phyloP scores from a whole-genome alignment of 2,888 invertebrate species.

The Ommatoiulus sabulosus region DNA sequence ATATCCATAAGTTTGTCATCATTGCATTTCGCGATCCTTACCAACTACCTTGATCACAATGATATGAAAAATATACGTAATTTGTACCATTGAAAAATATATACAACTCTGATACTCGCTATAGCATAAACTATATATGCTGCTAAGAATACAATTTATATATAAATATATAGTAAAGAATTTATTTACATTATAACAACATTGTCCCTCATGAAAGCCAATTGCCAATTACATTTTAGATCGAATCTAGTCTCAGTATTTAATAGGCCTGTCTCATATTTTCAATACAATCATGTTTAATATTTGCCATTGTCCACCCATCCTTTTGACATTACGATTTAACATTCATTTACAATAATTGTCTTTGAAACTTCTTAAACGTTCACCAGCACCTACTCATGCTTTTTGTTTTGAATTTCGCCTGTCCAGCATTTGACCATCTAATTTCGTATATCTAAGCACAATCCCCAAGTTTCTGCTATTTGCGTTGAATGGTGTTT shows the following conservation, averaged over 20 bases:
- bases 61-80: conserved; percentile 45
- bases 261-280: conserved; percentile 3
- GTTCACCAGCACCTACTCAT: not conserved
- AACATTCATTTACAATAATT: not conserved
- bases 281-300: conserved; percentile 15
- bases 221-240: conserved; percentile 16
- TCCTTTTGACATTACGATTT: not conserved
- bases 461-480: conserved; percentile 3
- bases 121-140: conserved; percentile 10
- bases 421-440: not conserved
- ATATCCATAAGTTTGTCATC: not conserved
- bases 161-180: conserved; percentile 13
- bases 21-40: not conserved
- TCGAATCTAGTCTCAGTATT: conserved; percentile 44
- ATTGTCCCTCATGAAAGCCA: conserved; percentile 8
- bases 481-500: not conserved
- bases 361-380: not conserved
- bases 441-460: not conserved
- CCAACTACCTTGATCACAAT: not conserved
- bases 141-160: conserved; percentile 37
- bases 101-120: conserved; percentile 35
- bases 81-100: conserved; percentile 45
- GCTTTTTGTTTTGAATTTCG: not conserved
- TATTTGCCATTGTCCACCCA: not conserved
- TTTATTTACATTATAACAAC: conserved; percentile 21